A percentile compares a stretch with the other conserved stretches of the same genome.
Evolutionary conservation across 2,113 vertebrate species (phyloP).

Genomic region (Cichladusa arquata): DNA sequence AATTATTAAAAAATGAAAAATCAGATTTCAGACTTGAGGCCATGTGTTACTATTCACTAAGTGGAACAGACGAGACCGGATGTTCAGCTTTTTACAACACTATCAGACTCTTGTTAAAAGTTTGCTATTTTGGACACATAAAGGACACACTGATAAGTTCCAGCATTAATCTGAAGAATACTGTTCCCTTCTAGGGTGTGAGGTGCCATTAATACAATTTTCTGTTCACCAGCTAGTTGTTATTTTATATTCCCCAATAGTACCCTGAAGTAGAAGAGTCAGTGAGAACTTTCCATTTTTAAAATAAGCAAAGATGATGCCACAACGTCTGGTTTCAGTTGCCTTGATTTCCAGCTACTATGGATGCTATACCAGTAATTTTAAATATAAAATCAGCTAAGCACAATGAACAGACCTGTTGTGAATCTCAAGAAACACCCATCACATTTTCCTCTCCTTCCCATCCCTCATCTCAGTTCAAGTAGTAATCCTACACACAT

Average conservation of each 20-base stretch:
- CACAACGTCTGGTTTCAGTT: not conserved
- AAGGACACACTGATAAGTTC: not conserved
- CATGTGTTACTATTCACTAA: not conserved
- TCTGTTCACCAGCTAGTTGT: not conserved
- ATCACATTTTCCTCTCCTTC: not conserved
- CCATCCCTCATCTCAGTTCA: not conserved
- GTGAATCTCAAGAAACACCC: not conserved
- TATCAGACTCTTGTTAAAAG: not conserved
- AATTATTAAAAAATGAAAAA: not conserved
- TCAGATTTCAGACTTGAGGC: not conserved
- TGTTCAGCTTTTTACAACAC: not conserved
- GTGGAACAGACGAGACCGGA: accelerated
- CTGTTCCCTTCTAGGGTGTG: not conserved
- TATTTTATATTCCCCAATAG: not conserved
- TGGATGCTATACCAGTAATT: not conserved
- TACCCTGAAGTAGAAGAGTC: not conserved
- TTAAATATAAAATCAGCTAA: not conserved
- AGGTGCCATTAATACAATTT: not conserved
- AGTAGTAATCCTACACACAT: not conserved
- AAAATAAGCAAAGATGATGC: not conserved
- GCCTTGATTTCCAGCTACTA: not conserved
- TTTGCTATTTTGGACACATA: not conserved
- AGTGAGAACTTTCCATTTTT: not conserved
- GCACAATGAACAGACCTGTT: not conserved
- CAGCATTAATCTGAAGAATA: not conserved